Percentiles rank a stretch among this genome's conserved stretches.
phyloP scores from a whole-genome alignment of 2,888 invertebrate genomes.

The Agonopterix subpropinquella region DNA sequence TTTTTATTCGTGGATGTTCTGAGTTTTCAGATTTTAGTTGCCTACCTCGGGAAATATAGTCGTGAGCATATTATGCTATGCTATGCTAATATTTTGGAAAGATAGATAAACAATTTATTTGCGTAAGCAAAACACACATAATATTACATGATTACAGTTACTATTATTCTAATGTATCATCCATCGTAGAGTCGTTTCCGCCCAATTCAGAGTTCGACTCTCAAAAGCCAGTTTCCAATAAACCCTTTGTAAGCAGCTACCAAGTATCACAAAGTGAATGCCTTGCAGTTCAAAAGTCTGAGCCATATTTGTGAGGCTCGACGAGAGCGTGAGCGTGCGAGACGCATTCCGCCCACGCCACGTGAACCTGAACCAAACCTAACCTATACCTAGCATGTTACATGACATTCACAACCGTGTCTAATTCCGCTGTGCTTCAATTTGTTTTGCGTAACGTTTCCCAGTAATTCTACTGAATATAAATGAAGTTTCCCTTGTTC shows the following conservation, averaged over 20 bases:
- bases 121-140: no score
- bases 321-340: slow-evolving; percentile 6
- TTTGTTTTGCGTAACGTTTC: slow-evolving; percentile 43
- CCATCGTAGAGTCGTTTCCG: no score
- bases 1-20: no score
- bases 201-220: neutral
- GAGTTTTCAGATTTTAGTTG: no score
- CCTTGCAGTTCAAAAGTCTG: slow-evolving; percentile 23
- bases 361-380: slow-evolving; percentile 12
- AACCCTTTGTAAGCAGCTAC: slow-evolving; percentile 20
- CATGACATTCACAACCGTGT: slow-evolving; percentile 32
- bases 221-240: slow-evolving; percentile 16
- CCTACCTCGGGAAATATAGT: no score
- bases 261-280: slow-evolving; percentile 25
- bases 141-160: no score
- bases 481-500: slow-evolving; percentile 57
- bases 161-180: no score
- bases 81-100: no score
- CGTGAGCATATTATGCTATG: no score
- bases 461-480: slow-evolving; percentile 57
- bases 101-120: no score
- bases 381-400: neutral
- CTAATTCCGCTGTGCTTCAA: slow-evolving; percentile 37
- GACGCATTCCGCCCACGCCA: slow-evolving; percentile 18
- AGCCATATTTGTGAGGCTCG: slow-evolving; percentile 21